These are phyloP conservation scores for Hippolais icterina DNA, from an alignment of 2,113 vertebrate genomes.

Conservation along the genomic window DNA sequence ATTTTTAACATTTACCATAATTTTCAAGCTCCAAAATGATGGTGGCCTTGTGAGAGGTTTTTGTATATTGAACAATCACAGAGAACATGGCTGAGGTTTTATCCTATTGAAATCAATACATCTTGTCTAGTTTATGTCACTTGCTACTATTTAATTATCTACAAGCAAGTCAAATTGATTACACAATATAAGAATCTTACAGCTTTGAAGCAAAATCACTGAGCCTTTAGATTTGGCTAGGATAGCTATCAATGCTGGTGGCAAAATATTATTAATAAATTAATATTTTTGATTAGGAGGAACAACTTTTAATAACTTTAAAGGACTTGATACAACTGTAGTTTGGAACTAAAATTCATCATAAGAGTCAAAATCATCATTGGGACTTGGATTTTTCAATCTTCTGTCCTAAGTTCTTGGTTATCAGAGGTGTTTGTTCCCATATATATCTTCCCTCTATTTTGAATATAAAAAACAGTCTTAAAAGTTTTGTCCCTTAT, in stretches of 20 bases:
- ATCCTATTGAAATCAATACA: neutral
- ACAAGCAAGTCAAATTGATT: slow-evolving; percentile 45
- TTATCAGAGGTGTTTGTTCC: neutral
- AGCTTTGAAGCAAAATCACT: slow-evolving; percentile 29
- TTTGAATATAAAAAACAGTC: neutral
- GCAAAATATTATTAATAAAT: slow-evolving; percentile 35
- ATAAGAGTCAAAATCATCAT: neutral
- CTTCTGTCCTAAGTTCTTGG: neutral
- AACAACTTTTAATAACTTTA: slow-evolving; percentile 10
- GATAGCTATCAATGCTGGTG: slow-evolving; percentile 30
- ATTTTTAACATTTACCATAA: neutral
- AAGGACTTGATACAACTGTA: neutral
- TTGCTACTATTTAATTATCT: slow-evolving; percentile 27
- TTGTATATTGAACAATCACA: neutral
- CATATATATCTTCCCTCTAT: neutral
- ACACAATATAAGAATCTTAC: neutral
- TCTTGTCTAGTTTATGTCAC: neutral
- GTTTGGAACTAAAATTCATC: neutral
- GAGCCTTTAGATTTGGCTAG: neutral
- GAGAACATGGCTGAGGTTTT: neutral
- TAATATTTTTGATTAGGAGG: neutral
- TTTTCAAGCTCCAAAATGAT: neutral
- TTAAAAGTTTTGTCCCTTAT: neutral
- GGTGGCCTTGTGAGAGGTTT: neutral
- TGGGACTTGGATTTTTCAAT: neutral